Evolutionary conservation across 1,140 invertebrate species (phyloP).

Genomic region (Drosophila oshimai): DNA sequence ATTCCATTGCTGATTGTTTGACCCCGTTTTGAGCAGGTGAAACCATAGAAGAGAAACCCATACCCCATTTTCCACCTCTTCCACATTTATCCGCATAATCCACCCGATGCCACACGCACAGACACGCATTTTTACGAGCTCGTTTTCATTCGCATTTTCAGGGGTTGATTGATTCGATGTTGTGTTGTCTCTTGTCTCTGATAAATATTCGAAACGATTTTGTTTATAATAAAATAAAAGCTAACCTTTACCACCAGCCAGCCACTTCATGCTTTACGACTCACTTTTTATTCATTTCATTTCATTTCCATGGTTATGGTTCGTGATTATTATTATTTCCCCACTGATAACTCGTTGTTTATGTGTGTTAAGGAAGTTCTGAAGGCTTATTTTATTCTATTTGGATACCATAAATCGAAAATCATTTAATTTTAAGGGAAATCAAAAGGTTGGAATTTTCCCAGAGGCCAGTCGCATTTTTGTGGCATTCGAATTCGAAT

Average conservation of each 20-base stretch:
- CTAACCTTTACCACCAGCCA: conserved; percentile 1
- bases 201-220: conserved; percentile 74
- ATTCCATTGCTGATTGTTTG: conserved; percentile 17
- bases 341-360: background rate
- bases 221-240: conserved; percentile 77
- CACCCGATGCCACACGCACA: background rate
- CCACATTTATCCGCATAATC: background rate
- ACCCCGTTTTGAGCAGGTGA: conserved; percentile 35
- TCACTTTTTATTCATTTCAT: conserved; percentile 4
- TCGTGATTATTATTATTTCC: background rate
- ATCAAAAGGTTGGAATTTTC: background rate
- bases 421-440: background rate
- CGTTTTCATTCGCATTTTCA: conserved; percentile 23
- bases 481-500: background rate
- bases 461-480: background rate
- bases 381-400: background rate
- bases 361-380: no score
- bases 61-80: background rate
- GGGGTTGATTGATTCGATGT: conserved; percentile 62
- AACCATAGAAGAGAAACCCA: conserved; percentile 48
- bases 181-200: no score
- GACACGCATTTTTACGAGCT: conserved; percentile 42
- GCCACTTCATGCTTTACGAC: background rate
- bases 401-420: background rate
- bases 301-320: conserved; percentile 9